Percentiles rank a stretch among this genome's conserved stretches.
These are phyloP conservation scores for Drosophila kambysellisi DNA, from an alignment of 2,888 invertebrate genomes.

Conservation along the genomic window DNA sequence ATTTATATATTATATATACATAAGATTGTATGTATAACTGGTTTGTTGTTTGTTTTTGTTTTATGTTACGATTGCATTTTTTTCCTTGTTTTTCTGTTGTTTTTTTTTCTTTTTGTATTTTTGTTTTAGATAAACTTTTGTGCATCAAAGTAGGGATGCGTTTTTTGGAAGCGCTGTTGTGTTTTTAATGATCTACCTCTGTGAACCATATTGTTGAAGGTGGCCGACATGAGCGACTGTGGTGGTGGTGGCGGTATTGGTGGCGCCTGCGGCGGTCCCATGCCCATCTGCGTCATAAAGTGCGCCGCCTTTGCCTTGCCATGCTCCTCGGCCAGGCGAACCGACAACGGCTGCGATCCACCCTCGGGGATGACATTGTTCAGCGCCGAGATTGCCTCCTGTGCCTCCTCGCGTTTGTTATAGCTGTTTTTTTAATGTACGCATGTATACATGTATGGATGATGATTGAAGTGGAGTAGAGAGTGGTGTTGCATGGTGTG, in stretches of 20 bases:
- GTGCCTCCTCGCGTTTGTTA: slow-evolving; percentile 95
- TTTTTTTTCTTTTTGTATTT: slow-evolving; percentile 33
- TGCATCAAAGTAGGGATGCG: slow-evolving; percentile 85
- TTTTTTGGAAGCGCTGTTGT: slow-evolving; percentile 85
- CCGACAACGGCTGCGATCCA: slow-evolving; percentile 92
- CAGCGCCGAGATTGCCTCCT: slow-evolving; percentile 93
- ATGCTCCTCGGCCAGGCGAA: slow-evolving; percentile 87
- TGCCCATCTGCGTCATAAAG: slow-evolving; percentile 82
- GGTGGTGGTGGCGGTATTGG: slow-evolving; percentile 74
- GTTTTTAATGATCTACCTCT: slow-evolving; percentile 85
- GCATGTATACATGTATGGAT: background rate
- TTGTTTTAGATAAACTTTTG: slow-evolving; percentile 82
- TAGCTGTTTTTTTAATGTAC: slow-evolving; percentile 86
- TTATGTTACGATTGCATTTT: slow-evolving; percentile 25
- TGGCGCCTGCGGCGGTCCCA: slow-evolving; percentile 68
- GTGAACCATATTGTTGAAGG: slow-evolving; percentile 85
- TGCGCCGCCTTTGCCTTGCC: slow-evolving; percentile 85
- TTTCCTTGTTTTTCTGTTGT: slow-evolving; percentile 53
- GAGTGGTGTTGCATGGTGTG: background rate
- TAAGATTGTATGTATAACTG: slow-evolving; percentile 51
- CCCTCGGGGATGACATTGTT: slow-evolving; percentile 95
- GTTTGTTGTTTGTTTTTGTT: slow-evolving; percentile 41
- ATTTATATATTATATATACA: slow-evolving; percentile 35
- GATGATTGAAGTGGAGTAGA: background rate
- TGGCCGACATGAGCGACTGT: slow-evolving; percentile 69